Percentiles rank a stretch among this genome's conserved stretches.
Evolutionary conservation across 2,113 vertebrate genomes (phyloP).

Genomic region (Chloropsis hardwickii): DNA sequence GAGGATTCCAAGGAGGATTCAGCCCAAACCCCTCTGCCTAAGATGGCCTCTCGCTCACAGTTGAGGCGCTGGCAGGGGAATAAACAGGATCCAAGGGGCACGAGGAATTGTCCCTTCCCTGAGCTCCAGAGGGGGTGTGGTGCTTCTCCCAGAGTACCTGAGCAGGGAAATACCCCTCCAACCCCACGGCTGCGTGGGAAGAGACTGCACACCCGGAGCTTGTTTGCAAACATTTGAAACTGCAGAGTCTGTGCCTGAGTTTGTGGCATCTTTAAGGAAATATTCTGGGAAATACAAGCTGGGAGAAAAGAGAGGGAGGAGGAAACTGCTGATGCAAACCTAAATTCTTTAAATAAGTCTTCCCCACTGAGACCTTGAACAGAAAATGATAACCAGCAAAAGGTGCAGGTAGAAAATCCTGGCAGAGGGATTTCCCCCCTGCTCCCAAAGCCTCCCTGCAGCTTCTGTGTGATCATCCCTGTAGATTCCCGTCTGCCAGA

Average conservation of each 20-base stretch:
- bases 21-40: conserved; percentile 15
- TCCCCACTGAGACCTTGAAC: neutral
- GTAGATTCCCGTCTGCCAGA: neutral
- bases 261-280: neutral
- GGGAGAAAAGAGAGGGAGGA: neutral
- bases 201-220: neutral
- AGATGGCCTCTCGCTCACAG: neutral
- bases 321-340: neutral
- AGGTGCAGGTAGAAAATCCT: neutral
- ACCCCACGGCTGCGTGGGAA: neutral
- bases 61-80: neutral
- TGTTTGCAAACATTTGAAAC: conserved; percentile 22
- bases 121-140: rapidly evolving
- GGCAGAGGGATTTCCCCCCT: neutral
- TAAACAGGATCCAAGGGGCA: neutral
- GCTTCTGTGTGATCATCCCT: neutral
- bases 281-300: neutral
- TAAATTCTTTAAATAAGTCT: neutral
- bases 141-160: neutral
- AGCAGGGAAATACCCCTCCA: neutral
- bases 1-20: neutral
- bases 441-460: neutral
- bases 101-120: neutral
- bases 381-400: neutral
- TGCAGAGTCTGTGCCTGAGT: neutral